These are phyloP conservation scores for Paratilapia polleni DNA, from an alignment of 2,113 vertebrate species.

Conservation along the genomic window DNA sequence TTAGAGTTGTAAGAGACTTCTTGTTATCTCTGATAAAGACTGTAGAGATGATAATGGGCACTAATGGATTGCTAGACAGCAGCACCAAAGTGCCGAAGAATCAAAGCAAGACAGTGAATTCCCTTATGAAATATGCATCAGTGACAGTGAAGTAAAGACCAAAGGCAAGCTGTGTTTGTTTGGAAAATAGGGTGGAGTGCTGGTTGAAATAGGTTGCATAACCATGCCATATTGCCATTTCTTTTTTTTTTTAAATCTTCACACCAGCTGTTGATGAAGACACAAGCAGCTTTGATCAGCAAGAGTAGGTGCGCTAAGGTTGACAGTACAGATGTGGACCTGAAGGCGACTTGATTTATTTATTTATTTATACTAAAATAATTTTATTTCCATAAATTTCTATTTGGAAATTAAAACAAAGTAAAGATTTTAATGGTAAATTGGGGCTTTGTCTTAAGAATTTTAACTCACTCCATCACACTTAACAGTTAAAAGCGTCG, in stretches of 20 bases:
- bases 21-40: slow-evolving; percentile 42
- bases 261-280: slow-evolving; percentile 65
- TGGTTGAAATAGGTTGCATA: slow-evolving; percentile 47
- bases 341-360: slow-evolving; percentile 43
- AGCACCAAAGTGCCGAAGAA: slow-evolving; percentile 47
- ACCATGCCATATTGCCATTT: slow-evolving; percentile 34
- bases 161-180: slow-evolving; percentile 69
- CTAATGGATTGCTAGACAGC: slow-evolving; percentile 64
- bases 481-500: background rate
- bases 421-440: background rate
- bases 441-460: background rate
- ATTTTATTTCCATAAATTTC: background rate
- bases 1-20: background rate
- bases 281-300: slow-evolving; percentile 63
- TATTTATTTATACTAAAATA: slow-evolving; percentile 2
- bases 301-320: slow-evolving; percentile 40
- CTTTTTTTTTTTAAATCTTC: background rate
- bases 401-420: background rate
- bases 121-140: slow-evolving; percentile 75
- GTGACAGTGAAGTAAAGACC: slow-evolving; percentile 64
- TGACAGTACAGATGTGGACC: slow-evolving; percentile 70
- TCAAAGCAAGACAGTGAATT: slow-evolving; percentile 63
- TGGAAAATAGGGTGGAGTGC: slow-evolving; percentile 13
- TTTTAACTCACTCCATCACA: background rate
- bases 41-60: slow-evolving; percentile 49